A percentile compares a stretch with the other conserved stretches of the same genome.
Evolutionary conservation across 2,797 vertebrate genomes (phyloP).

Genomic region (Hapalemur alaotrensis): DNA sequence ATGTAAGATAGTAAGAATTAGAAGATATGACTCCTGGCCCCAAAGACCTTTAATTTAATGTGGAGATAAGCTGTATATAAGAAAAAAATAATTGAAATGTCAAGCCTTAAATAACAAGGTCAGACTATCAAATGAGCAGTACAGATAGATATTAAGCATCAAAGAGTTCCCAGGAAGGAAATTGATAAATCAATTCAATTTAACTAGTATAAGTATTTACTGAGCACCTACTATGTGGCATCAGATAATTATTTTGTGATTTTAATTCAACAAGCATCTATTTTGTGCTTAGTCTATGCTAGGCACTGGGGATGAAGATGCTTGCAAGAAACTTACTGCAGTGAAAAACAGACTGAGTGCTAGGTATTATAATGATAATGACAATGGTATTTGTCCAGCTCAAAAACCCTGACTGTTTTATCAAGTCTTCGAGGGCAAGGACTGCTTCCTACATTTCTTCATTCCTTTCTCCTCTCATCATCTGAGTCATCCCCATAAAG

Average conservation of each 20-base stretch:
- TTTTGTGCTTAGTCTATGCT: neutral
- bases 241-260: neutral
- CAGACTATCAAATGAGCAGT: neutral
- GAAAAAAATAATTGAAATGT: constrained; percentile 8
- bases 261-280: constrained; percentile 14
- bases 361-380: neutral
- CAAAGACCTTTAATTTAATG: constrained; percentile 29
- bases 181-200: neutral
- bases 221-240: constrained; percentile 1
- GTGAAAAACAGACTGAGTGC: neutral
- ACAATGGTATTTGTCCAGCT: neutral
- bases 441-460: neutral
- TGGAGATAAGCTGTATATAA: neutral
- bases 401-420: neutral
- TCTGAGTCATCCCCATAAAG: neutral
- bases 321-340: neutral
- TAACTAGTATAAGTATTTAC: neutral
- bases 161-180: constrained; percentile 2
- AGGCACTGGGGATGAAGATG: neutral
- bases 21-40: neutral
- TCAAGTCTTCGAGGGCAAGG: neutral
- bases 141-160: neutral
- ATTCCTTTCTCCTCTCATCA: neutral
- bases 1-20: constrained; percentile 13
- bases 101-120: constrained; percentile 8